Evolutionary conservation across 2,888 invertebrate genomes (phyloP).

Genomic region (Stenurella melanura): DNA sequence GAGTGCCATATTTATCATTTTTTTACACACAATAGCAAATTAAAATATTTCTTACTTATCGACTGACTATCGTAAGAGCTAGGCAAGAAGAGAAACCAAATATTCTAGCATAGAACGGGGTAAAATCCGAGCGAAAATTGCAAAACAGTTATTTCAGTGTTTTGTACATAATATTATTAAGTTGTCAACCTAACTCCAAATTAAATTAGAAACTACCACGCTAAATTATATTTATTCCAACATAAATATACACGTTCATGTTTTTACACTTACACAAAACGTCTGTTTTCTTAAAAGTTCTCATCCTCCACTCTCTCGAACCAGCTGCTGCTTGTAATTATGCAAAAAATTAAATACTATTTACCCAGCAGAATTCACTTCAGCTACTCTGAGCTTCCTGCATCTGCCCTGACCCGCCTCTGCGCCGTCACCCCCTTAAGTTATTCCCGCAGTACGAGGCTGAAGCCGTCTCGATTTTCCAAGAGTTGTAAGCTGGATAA

Average conservation of each 20-base stretch:
- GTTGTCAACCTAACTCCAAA: background rate
- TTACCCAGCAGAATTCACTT: constrained; percentile 13
- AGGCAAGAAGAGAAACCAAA: too few relatives aligned
- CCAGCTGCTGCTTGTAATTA: constrained; percentile 13
- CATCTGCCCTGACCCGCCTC: background rate
- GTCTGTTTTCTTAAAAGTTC: background rate
- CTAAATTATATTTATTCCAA: background rate
- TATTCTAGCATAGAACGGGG: too few relatives aligned
- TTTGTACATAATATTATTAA: background rate
- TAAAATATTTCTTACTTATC: too few relatives aligned
- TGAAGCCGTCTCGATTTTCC: constrained; percentile 7
- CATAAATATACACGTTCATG: background rate
- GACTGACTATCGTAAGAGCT: too few relatives aligned
- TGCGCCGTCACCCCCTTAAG: background rate
- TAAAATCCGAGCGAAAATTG: background rate
- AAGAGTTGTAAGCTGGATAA: constrained; percentile 54
- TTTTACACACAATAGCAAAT: too few relatives aligned
- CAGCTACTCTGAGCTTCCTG: background rate
- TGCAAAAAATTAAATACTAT: constrained; percentile 19
- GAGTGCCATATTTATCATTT: too few relatives aligned
- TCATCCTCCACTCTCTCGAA: background rate
- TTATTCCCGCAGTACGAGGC: background rate
- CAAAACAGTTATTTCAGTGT: background rate
- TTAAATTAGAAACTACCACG: background rate
- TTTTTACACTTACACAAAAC: constrained; percentile 2